These are phyloP conservation scores for Pomatostomus ruficeps DNA, from an alignment of 2,113 vertebrate genomes.

Conservation along the genomic window DNA sequence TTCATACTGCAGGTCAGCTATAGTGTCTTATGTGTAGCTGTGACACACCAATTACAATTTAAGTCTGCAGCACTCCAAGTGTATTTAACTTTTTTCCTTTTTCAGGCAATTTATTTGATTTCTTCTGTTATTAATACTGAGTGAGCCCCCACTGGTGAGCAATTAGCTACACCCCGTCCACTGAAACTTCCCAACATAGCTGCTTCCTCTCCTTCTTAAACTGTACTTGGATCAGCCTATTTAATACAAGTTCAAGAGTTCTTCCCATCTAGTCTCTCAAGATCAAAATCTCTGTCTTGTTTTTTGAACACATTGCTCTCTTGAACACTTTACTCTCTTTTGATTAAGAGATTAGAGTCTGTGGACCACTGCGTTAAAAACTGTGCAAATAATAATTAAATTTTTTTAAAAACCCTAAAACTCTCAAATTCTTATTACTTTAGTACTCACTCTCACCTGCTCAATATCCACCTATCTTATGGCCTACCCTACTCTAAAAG, in stretches of 20 bases:
- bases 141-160: background rate
- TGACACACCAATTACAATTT: background rate
- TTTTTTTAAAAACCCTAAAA: background rate
- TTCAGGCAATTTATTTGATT: background rate
- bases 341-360: background rate
- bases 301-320: background rate
- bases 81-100: background rate
- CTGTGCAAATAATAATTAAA: background rate
- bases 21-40: background rate
- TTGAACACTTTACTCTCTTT: background rate
- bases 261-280: background rate
- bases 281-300: fast-evolving
- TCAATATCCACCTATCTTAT: fast-evolving
- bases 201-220: background rate
- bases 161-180: background rate
- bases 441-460: background rate
- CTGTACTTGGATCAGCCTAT: background rate
- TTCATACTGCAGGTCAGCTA: background rate
- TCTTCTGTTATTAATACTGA: background rate
- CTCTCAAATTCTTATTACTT: background rate
- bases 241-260: background rate
- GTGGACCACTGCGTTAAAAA: background rate
- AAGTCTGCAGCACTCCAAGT: background rate
- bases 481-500: background rate
- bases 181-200: background rate